Evolutionary conservation across 1,140 invertebrate genomes (phyloP).

Genomic region (Drosophila bifasciata): DNA sequence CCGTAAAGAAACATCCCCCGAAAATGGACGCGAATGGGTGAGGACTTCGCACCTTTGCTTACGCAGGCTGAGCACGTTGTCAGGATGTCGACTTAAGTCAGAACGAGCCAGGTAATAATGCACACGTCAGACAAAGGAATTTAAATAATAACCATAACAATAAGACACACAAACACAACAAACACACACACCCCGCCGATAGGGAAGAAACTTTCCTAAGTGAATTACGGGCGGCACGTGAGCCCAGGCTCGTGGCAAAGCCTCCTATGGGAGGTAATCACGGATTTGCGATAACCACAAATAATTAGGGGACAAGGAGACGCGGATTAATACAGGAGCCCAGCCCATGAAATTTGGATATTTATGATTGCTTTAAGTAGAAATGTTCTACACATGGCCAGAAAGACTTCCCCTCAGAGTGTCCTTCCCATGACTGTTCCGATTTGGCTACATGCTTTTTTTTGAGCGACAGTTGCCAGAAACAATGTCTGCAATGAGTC

Average conservation of each 20-base stretch:
- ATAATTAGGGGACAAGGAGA: constrained; percentile 31
- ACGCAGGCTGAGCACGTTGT: constrained; percentile 71
- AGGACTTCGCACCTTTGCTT: constrained; percentile 50
- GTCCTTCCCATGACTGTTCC: too few relatives aligned
- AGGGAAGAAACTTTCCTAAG: constrained; percentile 24
- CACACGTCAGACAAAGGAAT: constrained; percentile 57
- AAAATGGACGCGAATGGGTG: not conserved
- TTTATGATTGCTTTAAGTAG: constrained; percentile 18
- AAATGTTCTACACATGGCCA: too few relatives aligned
- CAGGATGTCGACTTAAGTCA: constrained; percentile 49
- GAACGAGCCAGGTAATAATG: constrained; percentile 47
- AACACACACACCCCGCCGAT: constrained; percentile 15
- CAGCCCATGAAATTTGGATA: constrained; percentile 54
- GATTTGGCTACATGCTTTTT: not conserved
- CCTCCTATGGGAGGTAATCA: constrained; percentile 19
- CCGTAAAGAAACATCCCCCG: constrained; percentile 35
- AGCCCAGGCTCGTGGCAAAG: constrained; percentile 7
- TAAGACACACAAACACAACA: constrained; percentile 21
- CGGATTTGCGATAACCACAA: constrained; percentile 37
- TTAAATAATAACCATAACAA: constrained; percentile 60
- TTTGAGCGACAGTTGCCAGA: not conserved
- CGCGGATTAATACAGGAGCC: constrained; percentile 13
- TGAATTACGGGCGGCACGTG: constrained; percentile 44
- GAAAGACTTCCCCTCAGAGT: too few relatives aligned
- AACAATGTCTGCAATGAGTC: constrained; percentile 11